phyloP scores from a whole-genome alignment of 2,113 vertebrate genomes.

The Hemichromis elongatus region DNA sequence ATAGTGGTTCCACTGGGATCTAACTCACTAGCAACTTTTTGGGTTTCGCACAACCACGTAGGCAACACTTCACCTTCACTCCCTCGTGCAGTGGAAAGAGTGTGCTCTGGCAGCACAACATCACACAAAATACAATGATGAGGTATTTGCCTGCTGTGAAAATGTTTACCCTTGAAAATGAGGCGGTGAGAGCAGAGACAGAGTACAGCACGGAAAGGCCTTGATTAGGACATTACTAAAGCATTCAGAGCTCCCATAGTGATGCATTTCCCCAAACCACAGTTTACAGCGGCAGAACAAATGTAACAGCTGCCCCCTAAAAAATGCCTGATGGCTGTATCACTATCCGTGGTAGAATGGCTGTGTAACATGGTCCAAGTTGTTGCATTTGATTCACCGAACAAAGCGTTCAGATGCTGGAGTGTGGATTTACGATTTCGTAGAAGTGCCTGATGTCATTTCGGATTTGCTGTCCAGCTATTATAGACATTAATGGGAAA shows the following conservation, averaged over 20 bases:
- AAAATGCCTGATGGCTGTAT: conserved; percentile 54
- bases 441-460: conserved; percentile 8
- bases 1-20: conserved; percentile 12
- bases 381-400: conserved; percentile 40
- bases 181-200: conserved; percentile 45
- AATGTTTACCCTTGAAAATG: conserved; percentile 68
- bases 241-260: conserved; percentile 48
- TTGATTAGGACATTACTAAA: conserved; percentile 69
- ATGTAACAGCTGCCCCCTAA: conserved; percentile 62
- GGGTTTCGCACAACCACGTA: background rate
- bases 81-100: background rate
- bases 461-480: background rate
- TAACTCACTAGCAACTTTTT: conserved; percentile 6
- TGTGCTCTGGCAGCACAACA: conserved; percentile 11
- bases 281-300: conserved; percentile 54
- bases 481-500: background rate
- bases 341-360: conserved; percentile 26
- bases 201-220: conserved; percentile 9
- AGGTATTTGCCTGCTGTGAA: conserved; percentile 63
- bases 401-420: background rate
- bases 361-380: conserved; percentile 38
- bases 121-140: conserved; percentile 42
- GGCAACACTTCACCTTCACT: conserved; percentile 10
- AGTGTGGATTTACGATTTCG: background rate
- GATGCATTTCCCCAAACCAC: conserved; percentile 60